Evolutionary conservation across 1,140 invertebrate species (phyloP).

Genomic region (Theocolax elegans): DNA sequence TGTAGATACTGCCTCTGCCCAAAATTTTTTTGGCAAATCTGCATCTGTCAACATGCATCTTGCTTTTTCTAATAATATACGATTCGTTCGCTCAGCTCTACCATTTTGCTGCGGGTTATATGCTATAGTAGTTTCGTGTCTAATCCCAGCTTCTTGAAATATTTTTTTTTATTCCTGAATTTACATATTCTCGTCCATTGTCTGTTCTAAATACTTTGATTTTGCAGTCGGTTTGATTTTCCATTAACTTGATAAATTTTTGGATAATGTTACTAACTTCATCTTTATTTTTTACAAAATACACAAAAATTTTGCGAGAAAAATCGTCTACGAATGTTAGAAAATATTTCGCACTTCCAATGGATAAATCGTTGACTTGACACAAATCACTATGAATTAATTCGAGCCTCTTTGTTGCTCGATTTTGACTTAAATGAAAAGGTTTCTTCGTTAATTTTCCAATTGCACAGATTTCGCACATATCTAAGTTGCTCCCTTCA

Average conservation of each 20-base stretch:
- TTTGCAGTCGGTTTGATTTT: not conserved
- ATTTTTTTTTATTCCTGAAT: slow-evolving; percentile 41
- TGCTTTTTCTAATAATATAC: slow-evolving; percentile 51
- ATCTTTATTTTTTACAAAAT: not conserved
- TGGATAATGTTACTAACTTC: not conserved
- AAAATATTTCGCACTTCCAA: not conserved
- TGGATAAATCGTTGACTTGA: not conserved
- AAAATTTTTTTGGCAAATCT: slow-evolving; percentile 16
- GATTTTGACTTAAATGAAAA: too few species aligned
- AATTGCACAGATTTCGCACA: too few species aligned
- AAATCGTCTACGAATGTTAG: not conserved
- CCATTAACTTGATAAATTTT: not conserved
- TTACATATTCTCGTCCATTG: slow-evolving; percentile 51
- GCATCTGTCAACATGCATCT: slow-evolving; percentile 51
- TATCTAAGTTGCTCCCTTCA: too few species aligned
- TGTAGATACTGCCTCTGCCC: not conserved
- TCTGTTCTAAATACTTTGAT: slow-evolving; percentile 30
- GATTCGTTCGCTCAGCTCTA: slow-evolving; percentile 55
- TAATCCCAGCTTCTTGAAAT: slow-evolving; percentile 47
- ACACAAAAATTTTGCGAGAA: not conserved
- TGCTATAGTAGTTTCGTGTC: slow-evolving; percentile 41
- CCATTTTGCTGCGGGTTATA: slow-evolving; percentile 60
- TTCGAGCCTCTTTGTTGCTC: not conserved
- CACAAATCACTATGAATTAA: not conserved
- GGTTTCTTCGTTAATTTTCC: too few species aligned